Evolutionary conservation across 2,888 invertebrate genomes (phyloP).

Genomic region (Heteromyza rotundicornis): DNA sequence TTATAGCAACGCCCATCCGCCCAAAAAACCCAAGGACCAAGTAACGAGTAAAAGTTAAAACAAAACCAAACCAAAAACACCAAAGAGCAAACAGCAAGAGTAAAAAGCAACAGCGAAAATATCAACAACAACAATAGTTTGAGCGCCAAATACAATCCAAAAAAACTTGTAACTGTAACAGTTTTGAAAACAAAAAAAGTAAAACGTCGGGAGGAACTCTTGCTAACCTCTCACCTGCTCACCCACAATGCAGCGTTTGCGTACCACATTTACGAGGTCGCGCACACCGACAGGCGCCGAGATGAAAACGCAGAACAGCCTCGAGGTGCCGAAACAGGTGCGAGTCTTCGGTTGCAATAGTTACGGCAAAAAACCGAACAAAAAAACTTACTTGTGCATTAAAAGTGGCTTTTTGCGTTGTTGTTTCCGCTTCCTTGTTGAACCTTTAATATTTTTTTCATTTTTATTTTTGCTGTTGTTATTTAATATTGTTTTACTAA

Average conservation of each 20-base stretch:
- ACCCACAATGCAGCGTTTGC: constrained; percentile 67
- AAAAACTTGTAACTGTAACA: constrained; percentile 10
- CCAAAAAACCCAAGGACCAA: constrained; percentile 12
- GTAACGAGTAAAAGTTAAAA: constrained; percentile 1
- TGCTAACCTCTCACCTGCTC: constrained; percentile 3
- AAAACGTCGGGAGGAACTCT: not conserved
- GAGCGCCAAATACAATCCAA: constrained; percentile 8
- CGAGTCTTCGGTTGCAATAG: constrained; percentile 27
- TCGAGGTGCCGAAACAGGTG: constrained; percentile 87
- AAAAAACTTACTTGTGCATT: not conserved
- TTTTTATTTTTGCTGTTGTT: too few relatives aligned
- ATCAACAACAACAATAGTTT: constrained; percentile 7
- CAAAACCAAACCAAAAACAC: too few relatives aligned
- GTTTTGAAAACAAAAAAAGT: constrained; percentile 1
- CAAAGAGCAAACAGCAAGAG: too few relatives aligned
- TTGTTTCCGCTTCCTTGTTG: not conserved
- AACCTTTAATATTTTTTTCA: too few relatives aligned
- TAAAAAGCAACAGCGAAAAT: constrained; percentile 20
- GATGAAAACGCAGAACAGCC: constrained; percentile 90
- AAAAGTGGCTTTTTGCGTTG: not conserved
- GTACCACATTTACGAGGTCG: constrained; percentile 86
- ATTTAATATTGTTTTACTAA: too few relatives aligned
- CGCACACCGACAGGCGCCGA: constrained; percentile 87
- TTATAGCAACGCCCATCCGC: constrained; percentile 18
- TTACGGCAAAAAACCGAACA: constrained; percentile 1